phyloP scores from a whole-genome alignment of 1,140 invertebrate genomes.

The Bradysia coprophila region DNA sequence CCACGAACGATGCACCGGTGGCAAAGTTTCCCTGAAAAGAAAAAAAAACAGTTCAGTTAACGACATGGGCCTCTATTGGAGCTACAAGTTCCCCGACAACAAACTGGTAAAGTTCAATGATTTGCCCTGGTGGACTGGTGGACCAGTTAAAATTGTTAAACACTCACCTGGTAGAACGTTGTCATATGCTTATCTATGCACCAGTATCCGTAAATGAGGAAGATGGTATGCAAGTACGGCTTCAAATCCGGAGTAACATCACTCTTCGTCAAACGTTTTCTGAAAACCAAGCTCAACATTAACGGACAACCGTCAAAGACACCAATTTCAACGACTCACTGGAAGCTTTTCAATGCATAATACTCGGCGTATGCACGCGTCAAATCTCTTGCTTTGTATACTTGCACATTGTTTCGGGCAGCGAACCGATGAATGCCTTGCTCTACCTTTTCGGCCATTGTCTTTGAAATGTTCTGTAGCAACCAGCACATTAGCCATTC shows the following conservation, averaged over 20 bases:
- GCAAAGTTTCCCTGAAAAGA: constrained; percentile 36
- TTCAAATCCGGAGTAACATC: constrained; percentile 27
- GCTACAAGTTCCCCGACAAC: neutral
- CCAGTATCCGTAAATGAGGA: constrained; percentile 50
- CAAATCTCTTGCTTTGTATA: constrained; percentile 56
- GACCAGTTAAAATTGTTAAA: no score
- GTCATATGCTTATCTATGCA: constrained; percentile 54
- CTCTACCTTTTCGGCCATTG: constrained; percentile 32
- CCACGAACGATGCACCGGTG: constrained; percentile 26
- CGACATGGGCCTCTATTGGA: no score
- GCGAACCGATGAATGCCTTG: constrained; percentile 46
- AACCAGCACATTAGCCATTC: constrained; percentile 74
- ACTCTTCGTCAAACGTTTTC: constrained; percentile 26
- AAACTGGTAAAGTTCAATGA: neutral
- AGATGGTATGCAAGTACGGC: constrained; percentile 40
- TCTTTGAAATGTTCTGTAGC: constrained; percentile 43
- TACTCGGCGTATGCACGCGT: constrained; percentile 59
- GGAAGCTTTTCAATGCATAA: constrained; percentile 37
- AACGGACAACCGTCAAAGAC: neutral
- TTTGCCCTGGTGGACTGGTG: no score
- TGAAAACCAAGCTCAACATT: neutral
- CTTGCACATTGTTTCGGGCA: constrained; percentile 62
- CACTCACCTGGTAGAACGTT: constrained; percentile 42
- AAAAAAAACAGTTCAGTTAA: neutral
- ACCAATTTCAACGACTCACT: neutral